Evolutionary conservation across 2,888 invertebrate species (phyloP).

Genomic region (Gasteruption jaculator): DNA sequence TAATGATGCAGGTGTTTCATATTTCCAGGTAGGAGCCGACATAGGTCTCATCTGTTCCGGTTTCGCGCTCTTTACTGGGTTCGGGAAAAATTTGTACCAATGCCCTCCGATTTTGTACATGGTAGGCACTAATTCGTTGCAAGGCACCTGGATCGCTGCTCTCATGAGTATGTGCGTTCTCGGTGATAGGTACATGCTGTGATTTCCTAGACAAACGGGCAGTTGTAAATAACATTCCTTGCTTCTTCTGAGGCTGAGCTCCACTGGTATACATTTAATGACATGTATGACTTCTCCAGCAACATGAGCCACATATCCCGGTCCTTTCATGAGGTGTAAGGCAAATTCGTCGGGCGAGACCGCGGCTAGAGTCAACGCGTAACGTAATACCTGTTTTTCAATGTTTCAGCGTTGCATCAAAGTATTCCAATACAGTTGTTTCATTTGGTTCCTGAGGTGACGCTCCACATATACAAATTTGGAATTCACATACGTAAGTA

Average conservation of each 20-base stretch:
- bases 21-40: conserved; percentile 7
- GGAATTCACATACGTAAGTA: conserved; percentile 21
- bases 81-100: conserved; percentile 16
- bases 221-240: too few species aligned
- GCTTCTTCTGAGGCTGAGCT: too few species aligned
- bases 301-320: too few species aligned
- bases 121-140: conserved; percentile 18
- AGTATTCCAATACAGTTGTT: conserved; percentile 18
- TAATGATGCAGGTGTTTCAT: conserved; percentile 1
- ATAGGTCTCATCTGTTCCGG: conserved; percentile 5
- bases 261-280: too few species aligned
- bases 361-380: conserved; percentile 21
- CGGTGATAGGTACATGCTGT: conserved; percentile 20
- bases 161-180: conserved; percentile 21
- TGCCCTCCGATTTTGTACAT: too few species aligned
- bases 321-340: too few species aligned
- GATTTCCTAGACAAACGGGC: conserved; percentile 21
- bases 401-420: conserved; percentile 22
- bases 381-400: conserved; percentile 23
- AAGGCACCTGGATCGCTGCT: conserved; percentile 20
- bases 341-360: conserved; percentile 24
- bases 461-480: conserved; percentile 29
- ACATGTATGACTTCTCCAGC: too few species aligned
- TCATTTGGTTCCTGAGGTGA: conserved; percentile 17
- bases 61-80: not conserved